These are phyloP conservation scores for Okapia johnstoni DNA, from an alignment of 2,113 vertebrate genomes.

Conservation along the genomic window DNA sequence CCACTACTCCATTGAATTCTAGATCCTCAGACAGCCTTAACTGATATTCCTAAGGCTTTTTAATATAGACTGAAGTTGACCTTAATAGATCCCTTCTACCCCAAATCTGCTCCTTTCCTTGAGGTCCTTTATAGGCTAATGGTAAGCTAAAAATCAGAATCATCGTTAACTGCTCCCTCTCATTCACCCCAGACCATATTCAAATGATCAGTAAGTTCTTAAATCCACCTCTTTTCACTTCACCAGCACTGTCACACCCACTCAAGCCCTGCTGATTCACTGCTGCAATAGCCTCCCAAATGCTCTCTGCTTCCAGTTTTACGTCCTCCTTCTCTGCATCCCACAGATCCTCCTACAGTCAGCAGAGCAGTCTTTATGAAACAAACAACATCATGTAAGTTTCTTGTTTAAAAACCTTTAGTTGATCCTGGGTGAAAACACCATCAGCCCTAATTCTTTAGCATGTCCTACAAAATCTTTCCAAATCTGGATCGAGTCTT, in stretches of 20 bases:
- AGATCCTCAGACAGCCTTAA: neutral
- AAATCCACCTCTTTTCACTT: neutral
- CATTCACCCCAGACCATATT: neutral
- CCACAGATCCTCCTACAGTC: neutral
- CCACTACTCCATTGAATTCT: neutral
- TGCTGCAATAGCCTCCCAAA: neutral
- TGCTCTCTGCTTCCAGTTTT: neutral
- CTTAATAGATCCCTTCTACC: neutral
- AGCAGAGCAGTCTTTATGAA: neutral
- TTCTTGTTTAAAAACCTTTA: neutral
- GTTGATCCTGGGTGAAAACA: neutral
- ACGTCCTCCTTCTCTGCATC: neutral
- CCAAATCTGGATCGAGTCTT: neutral
- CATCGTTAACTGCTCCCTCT: neutral
- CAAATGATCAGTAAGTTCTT: neutral
- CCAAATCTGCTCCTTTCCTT: neutral
- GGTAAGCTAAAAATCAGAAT: neutral
- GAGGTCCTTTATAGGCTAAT: neutral
- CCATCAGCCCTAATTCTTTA: neutral
- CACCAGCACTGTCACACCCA: neutral
- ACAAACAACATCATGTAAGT: neutral
- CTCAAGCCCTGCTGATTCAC: neutral
- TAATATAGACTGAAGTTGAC: neutral
- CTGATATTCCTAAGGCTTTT: neutral
- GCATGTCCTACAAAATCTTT: neutral